Percentiles rank a stretch among this genome's conserved stretches.
phyloP scores from a whole-genome alignment of 2,888 invertebrate genomes.

The Himalopsyche tibetana region DNA sequence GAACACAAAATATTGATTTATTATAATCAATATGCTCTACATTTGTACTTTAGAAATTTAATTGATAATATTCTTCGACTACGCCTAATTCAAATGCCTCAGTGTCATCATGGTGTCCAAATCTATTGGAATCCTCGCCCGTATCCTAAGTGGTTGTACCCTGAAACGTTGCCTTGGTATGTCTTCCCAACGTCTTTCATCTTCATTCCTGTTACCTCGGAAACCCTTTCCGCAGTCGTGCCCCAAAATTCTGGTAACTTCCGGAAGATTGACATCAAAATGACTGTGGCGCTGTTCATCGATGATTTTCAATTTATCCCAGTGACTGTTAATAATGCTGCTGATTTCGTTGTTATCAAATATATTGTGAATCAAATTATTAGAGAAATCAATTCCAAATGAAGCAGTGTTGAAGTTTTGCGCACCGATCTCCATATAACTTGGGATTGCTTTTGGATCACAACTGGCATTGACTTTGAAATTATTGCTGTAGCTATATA shows the following conservation, averaged over 20 bases:
- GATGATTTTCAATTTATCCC: neutral
- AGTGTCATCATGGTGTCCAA: neutral
- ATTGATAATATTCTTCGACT: too few relatives aligned
- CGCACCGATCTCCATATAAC: neutral
- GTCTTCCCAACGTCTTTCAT: neutral
- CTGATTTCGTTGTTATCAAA: neutral
- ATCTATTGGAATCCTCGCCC: neutral
- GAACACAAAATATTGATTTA: too few relatives aligned
- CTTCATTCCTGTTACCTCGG: neutral
- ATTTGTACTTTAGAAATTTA: too few relatives aligned
- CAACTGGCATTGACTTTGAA: neutral
- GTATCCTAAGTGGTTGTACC: neutral
- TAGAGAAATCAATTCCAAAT: neutral
- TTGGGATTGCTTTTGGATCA: neutral
- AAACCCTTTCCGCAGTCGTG: neutral
- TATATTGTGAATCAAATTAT: neutral
- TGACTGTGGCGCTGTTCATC: neutral
- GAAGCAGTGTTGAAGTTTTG: neutral
- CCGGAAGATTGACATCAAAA: neutral
- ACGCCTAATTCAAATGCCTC: neutral
- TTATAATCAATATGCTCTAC: too few relatives aligned
- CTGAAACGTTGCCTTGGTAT: neutral
- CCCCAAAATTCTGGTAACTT: neutral
- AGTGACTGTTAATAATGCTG: neutral
- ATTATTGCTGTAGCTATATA: neutral